Evolutionary conservation across 2,888 invertebrate species (phyloP).

Genomic region (Hypena proboscidalis): DNA sequence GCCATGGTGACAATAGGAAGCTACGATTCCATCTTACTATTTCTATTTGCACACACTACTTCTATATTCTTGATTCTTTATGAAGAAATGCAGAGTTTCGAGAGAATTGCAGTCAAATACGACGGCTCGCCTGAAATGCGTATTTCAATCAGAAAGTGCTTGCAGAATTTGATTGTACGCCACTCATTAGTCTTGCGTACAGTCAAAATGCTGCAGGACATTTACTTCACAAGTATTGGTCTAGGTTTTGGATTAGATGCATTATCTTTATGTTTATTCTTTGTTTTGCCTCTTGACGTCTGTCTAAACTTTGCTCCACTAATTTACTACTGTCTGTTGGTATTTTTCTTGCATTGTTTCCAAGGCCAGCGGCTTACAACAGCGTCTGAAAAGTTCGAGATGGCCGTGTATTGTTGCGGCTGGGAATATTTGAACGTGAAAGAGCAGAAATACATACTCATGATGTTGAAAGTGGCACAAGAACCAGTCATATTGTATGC

Average conservation of each 20-base stretch:
- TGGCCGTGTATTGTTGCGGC: constrained; percentile 51
- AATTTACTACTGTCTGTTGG: constrained; percentile 39
- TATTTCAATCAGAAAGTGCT: constrained; percentile 22
- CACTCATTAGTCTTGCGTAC: constrained; percentile 44
- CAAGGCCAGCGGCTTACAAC: constrained; percentile 54
- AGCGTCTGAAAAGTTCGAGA: constrained; percentile 52
- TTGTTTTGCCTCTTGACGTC: constrained; percentile 47
- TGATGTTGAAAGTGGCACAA: constrained; percentile 53
- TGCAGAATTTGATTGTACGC: constrained; percentile 38
- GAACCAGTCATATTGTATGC: constrained; percentile 50
- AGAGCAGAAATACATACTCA: constrained; percentile 43
- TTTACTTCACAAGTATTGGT: constrained; percentile 44
- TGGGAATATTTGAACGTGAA: constrained; percentile 51
- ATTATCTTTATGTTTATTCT: constrained; percentile 48
- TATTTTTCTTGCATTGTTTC: constrained; percentile 55
- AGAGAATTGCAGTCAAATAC: constrained; percentile 16
- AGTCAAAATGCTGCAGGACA: constrained; percentile 43
- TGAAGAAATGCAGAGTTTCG: constrained; percentile 43
- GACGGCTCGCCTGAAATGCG: constrained; percentile 22
- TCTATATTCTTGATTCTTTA: constrained; percentile 44
- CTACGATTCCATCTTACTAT: constrained; percentile 47
- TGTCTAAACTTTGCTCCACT: constrained; percentile 46
- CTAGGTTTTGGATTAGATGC: constrained; percentile 44
- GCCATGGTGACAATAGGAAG: constrained; percentile 36
- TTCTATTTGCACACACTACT: constrained; percentile 51